phyloP scores from a whole-genome alignment of 2,113 vertebrate genomes.

The Nanorana parkeri region DNA sequence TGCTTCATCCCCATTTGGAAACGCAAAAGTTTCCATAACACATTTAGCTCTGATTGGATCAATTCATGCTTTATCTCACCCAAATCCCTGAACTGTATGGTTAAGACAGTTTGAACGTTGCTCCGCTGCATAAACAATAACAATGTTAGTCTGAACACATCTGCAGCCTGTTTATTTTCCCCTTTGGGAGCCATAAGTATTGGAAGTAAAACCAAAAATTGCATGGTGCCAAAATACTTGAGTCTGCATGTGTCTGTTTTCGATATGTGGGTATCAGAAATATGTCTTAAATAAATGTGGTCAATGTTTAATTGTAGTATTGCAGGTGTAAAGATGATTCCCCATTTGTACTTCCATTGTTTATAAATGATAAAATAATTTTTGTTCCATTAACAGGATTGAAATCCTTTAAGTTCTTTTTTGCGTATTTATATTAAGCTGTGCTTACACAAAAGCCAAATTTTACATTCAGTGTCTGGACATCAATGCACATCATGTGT shows the following conservation, averaged over 20 bases:
- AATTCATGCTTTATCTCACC: slow-evolving; percentile 53
- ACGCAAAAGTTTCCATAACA: slow-evolving; percentile 38
- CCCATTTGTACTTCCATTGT: neutral
- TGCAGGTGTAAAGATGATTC: slow-evolving; percentile 30
- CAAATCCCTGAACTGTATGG: slow-evolving; percentile 49
- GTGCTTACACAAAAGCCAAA: neutral
- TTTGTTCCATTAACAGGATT: neutral
- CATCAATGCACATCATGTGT: neutral
- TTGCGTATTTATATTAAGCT: neutral
- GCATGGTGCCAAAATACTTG: slow-evolving; percentile 21
- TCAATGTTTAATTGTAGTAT: slow-evolving; percentile 4
- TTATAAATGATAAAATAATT: neutral
- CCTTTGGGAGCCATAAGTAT: slow-evolving; percentile 38
- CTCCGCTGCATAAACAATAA: slow-evolving; percentile 47
- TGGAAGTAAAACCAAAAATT: slow-evolving; percentile 31
- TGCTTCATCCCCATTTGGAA: slow-evolving; percentile 48
- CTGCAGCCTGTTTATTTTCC: slow-evolving; percentile 49
- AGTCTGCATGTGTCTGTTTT: slow-evolving; percentile 33
- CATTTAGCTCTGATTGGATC: slow-evolving; percentile 43
- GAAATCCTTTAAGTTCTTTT: neutral
- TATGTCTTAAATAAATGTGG: neutral
- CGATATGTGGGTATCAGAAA: slow-evolving; percentile 31
- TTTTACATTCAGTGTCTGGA: slow-evolving; percentile 17
- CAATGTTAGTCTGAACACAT: slow-evolving; percentile 46
- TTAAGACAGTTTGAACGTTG: slow-evolving; percentile 42